Evolutionary conservation across 2,113 vertebrate genomes (phyloP).

Genomic region (Ranitomeya variabilis): DNA sequence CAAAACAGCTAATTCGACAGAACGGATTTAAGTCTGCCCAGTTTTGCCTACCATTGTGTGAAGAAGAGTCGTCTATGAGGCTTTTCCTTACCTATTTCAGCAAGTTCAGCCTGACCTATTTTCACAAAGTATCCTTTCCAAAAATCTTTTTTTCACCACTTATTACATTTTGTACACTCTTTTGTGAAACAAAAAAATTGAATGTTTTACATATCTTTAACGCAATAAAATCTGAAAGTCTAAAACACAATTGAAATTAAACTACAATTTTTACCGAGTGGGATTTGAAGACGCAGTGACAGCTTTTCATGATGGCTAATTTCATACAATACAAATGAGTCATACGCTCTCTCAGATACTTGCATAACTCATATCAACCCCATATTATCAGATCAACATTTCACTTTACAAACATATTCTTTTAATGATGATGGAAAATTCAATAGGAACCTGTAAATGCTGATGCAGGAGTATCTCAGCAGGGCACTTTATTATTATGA

Average conservation of each 20-base stretch:
- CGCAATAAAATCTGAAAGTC: not conserved
- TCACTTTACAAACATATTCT: conserved; percentile 18
- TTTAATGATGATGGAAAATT: conserved; percentile 17
- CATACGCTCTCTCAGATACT: conserved; percentile 10
- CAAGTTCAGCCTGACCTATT: not conserved
- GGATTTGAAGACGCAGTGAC: conserved; percentile 8
- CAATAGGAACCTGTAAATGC: conserved; percentile 13
- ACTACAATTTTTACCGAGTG: not conserved
- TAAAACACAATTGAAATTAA: not conserved
- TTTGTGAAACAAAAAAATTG: not conserved
- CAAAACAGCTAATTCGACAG: no score
- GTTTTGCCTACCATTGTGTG: no score
- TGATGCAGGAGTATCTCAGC: conserved; percentile 1
- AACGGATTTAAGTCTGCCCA: no score
- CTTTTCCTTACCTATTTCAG: not conserved
- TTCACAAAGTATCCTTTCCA: not conserved
- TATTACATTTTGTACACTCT: not conserved
- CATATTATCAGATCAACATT: conserved; percentile 26
- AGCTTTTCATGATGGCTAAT: conserved; percentile 15
- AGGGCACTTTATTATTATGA: not conserved
- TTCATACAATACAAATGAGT: conserved; percentile 32
- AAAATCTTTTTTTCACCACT: not conserved
- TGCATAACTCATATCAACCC: conserved; percentile 18
- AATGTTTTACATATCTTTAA: not conserved
- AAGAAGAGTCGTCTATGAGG: not conserved